phyloP scores from a whole-genome alignment of 2,113 vertebrate species.

The Pholis gunnellus region DNA sequence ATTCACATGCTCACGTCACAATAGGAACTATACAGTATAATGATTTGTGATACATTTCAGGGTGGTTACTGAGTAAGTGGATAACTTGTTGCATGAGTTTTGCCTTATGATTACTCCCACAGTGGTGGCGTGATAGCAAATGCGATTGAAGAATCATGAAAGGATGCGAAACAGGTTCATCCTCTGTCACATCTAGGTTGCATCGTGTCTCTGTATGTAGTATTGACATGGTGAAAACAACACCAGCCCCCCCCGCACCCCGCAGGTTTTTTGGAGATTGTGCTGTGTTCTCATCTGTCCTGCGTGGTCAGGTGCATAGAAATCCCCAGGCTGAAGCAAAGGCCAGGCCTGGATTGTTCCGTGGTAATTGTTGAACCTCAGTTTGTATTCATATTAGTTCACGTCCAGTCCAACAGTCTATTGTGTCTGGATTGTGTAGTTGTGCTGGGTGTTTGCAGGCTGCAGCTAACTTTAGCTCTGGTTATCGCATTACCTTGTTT shows the following conservation, averaged over 20 bases:
- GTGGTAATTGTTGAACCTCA: constrained; percentile 21
- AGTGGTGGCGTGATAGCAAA: neutral
- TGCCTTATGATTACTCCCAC: neutral
- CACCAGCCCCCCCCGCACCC: neutral
- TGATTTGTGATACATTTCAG: neutral
- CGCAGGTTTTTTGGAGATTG: constrained; percentile 18
- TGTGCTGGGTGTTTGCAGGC: neutral
- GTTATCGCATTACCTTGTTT: neutral
- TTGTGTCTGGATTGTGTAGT: constrained; percentile 25
- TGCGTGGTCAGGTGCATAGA: constrained; percentile 31
- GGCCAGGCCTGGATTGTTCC: constrained; percentile 55
- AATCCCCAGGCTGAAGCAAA: constrained; percentile 21
- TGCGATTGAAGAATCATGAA: neutral
- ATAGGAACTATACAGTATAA: constrained; percentile 12
- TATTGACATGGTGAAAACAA: constrained; percentile 14
- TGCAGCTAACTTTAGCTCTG: neutral
- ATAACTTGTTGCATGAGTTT: neutral
- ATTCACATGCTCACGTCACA: neutral
- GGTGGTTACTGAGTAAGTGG: neutral
- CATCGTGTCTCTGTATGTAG: neutral
- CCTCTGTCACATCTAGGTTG: neutral
- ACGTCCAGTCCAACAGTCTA: neutral
- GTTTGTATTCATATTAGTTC: neutral
- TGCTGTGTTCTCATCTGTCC: constrained; percentile 31
- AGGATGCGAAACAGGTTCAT: constrained; percentile 6